Conservation (phyloP, 2,888 invertebrate genomes). For the Dendrolimus houi region DNA sequence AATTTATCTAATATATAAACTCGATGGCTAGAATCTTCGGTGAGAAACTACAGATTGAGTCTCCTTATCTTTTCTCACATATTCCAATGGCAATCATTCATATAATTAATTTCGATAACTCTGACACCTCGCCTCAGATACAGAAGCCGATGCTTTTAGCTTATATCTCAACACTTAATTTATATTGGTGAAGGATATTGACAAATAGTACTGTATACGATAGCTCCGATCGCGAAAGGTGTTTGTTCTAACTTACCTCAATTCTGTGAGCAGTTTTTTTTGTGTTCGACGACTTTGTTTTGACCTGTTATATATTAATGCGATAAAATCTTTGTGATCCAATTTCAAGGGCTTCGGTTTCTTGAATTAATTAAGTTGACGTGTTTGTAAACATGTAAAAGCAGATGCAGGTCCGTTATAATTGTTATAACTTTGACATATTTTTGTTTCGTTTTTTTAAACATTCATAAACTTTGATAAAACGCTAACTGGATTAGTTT, state of each 20-base stretch:
- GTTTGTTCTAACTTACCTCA: slow-evolving; percentile 32
- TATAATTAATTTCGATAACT: slow-evolving; percentile 66
- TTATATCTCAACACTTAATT: slow-evolving; percentile 53
- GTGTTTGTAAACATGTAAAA: slow-evolving; percentile 28
- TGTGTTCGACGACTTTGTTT: slow-evolving; percentile 15
- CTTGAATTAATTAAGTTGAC: slow-evolving; percentile 41
- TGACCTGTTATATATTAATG: slow-evolving; percentile 35
- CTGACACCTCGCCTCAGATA: slow-evolving; percentile 58
- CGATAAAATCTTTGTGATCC: slow-evolving; percentile 39
- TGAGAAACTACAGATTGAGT: slow-evolving; percentile 15
- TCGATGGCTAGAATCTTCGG: slow-evolving; percentile 8
- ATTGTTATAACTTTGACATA: slow-evolving; percentile 11
- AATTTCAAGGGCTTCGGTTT: slow-evolving; percentile 25
- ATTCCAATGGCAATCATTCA: slow-evolving; percentile 54
- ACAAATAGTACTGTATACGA: slow-evolving; percentile 47
- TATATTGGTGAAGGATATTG: slow-evolving; percentile 41
- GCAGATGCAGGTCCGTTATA: slow-evolving; percentile 13
- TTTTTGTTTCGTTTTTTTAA: slow-evolving; percentile 15
- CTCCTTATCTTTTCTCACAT: slow-evolving; percentile 40
- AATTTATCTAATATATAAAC: not conserved
- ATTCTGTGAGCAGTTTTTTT: slow-evolving; percentile 23
- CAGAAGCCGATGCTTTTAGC: slow-evolving; percentile 67
- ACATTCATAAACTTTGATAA: slow-evolving; percentile 1
- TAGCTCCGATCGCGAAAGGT: slow-evolving; percentile 40
- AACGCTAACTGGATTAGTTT: not conserved